Percentiles rank a stretch among this genome's conserved stretches.
phyloP scores from a whole-genome alignment of 2,797 vertebrate species.

The Darevskia mixta region DNA sequence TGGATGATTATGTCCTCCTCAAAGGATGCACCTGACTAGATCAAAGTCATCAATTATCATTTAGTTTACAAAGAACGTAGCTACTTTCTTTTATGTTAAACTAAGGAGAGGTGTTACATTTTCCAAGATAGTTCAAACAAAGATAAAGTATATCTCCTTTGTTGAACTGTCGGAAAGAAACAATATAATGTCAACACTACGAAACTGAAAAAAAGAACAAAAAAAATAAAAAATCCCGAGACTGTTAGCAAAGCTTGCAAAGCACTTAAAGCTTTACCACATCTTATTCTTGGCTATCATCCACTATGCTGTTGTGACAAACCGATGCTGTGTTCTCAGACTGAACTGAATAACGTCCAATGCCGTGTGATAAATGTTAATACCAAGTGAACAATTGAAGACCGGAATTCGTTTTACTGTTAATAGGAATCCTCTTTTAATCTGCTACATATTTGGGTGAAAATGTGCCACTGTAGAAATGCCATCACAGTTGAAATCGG shows the following conservation, averaged over 20 bases:
- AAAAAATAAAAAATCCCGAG: constrained; percentile 37
- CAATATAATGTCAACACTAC: constrained; percentile 57
- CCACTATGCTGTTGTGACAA: background rate
- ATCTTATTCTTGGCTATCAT: background rate
- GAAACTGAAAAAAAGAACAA: constrained; percentile 47
- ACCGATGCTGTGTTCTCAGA: constrained; percentile 25
- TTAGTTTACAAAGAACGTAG: constrained; percentile 54
- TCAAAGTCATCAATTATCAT: constrained; percentile 54
- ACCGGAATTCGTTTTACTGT: fast-evolving
- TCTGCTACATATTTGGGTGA: background rate
- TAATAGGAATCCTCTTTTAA: fast-evolving
- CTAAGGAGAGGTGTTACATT: constrained; percentile 54
- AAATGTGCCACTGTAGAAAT: background rate
- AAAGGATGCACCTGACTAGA: constrained; percentile 34
- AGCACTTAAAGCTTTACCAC: background rate
- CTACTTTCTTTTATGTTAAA: constrained; percentile 53
- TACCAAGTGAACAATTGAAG: fast-evolving
- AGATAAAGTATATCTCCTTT: constrained; percentile 48
- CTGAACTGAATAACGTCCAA: fast-evolving
- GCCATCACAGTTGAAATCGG: background rate
- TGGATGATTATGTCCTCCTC: constrained; percentile 35
- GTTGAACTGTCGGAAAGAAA: constrained; percentile 65
- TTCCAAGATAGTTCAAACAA: constrained; percentile 58
- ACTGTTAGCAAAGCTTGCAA: constrained; percentile 47
- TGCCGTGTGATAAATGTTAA: background rate